Percentiles rank a stretch among this genome's conserved stretches.
Conservation (phyloP, 2,888 invertebrate genomes). For the Coleophora deauratella region DNA sequence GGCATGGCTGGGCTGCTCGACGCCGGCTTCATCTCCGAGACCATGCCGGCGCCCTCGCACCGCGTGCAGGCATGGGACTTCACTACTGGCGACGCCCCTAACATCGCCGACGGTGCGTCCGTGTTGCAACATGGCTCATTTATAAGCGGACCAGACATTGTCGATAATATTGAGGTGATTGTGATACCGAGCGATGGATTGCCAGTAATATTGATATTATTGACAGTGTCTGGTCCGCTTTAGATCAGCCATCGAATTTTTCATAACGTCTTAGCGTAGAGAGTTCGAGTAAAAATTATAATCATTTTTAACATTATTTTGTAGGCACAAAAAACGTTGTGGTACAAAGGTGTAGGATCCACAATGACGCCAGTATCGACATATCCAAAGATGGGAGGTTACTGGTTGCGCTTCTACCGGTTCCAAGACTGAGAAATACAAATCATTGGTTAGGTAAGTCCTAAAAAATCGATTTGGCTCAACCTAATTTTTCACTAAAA, state of each 20-base stretch:
- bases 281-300: too few relatives aligned
- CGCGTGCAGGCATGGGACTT: constrained; percentile 92
- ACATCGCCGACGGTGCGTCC: constrained; percentile 80
- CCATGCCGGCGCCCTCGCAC: constrained; percentile 80
- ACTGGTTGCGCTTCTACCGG: constrained; percentile 83
- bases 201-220: too few relatives aligned
- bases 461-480: background rate
- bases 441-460: constrained; percentile 82
- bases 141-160: too few relatives aligned
- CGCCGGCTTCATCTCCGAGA: constrained; percentile 62
- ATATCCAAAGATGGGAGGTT: constrained; percentile 86
- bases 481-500: background rate
- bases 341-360: constrained; percentile 86
- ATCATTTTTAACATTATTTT: constrained; percentile 10
- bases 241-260: too few relatives aligned
- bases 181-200: too few relatives aligned
- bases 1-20: constrained; percentile 57
- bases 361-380: constrained; percentile 90
- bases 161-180: too few relatives aligned
- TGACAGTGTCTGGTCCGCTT: too few relatives aligned
- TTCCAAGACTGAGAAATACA: constrained; percentile 78
- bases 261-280: too few relatives aligned
- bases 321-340: constrained; percentile 82
- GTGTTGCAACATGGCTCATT: background rate
- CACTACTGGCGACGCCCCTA: constrained; percentile 79